phyloP scores from a whole-genome alignment of 30 jellyfish, hydroid and myxozoan genomes.

The Turritopsis dohrnii region DNA sequence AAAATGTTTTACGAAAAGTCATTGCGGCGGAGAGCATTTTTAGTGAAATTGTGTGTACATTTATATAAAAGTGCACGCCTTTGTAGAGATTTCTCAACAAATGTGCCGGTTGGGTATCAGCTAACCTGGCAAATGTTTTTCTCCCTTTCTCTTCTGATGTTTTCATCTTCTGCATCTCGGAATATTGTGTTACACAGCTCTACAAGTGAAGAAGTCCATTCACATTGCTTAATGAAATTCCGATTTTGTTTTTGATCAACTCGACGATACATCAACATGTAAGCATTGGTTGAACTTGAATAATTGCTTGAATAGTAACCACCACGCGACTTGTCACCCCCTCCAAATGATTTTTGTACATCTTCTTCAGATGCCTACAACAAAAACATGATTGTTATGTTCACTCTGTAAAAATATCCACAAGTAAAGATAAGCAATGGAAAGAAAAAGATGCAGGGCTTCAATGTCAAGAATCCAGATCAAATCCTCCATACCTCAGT shows the following conservation, averaged over 20 bases:
- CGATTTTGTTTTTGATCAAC: conserved; percentile 44
- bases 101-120: background rate
- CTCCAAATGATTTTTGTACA: conserved; percentile 79
- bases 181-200: conserved; percentile 30
- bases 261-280: conserved; percentile 79
- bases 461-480: background rate
- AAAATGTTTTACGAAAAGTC: too few relatives aligned
- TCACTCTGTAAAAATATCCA: conserved; percentile 29
- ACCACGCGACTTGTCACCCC: conserved; percentile 52
- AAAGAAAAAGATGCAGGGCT: background rate
- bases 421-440: background rate
- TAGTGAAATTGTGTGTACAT: too few relatives aligned
- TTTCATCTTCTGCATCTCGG: conserved; percentile 55
- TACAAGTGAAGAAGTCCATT: conserved; percentile 62
- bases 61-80: background rate
- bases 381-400: too few relatives aligned
- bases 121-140: conserved; percentile 61
- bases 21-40: too few relatives aligned
- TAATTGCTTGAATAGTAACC: conserved; percentile 72
- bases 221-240: conserved; percentile 31
- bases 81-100: background rate
- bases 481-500: conserved; percentile 53
- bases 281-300: conserved; percentile 93
- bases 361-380: conserved; percentile 54
- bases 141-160: conserved; percentile 37